Conservation (phyloP, 2,888 invertebrate genomes). For the Margaritifera margaritifera region DNA sequence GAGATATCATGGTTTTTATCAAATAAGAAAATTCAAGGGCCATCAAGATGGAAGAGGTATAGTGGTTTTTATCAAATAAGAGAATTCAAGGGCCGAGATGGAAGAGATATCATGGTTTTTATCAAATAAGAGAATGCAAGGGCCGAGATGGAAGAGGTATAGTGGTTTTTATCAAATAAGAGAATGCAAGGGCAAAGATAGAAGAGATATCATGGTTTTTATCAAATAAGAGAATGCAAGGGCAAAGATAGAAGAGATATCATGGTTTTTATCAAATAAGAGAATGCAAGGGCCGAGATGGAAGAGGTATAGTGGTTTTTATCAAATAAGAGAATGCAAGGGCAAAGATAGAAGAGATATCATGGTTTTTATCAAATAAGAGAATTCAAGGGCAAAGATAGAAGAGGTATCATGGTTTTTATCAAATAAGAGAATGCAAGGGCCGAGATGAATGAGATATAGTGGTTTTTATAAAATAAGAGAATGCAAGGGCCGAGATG, state of each 20-base stretch:
- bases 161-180: conserved; percentile 3
- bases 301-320: conserved; percentile 82
- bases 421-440: too few relatives aligned
- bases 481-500: conserved; percentile 94
- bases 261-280: conserved; percentile 2
- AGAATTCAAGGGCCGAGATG: conserved; percentile 98
- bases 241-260: conserved; percentile 95
- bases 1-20: conserved; percentile 78
- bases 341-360: conserved; percentile 95
- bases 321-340: too few relatives aligned
- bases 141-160: conserved; percentile 95
- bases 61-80: conserved; percentile 3
- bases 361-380: conserved; percentile 2
- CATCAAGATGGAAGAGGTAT: conserved; percentile 93
- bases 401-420: conserved; percentile 81
- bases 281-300: conserved; percentile 98
- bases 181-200: conserved; percentile 98
- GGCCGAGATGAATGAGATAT: conserved; percentile 95
- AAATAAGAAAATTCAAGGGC: too few relatives aligned
- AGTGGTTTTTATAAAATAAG: conserved; percentile 3
- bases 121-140: too few relatives aligned
- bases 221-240: too few relatives aligned
- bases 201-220: conserved; percentile 81
- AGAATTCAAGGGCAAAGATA: conserved; percentile 98
- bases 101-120: conserved; percentile 81